phyloP scores from a whole-genome alignment of 2,888 invertebrate species.

The Diarsia dahlii region DNA sequence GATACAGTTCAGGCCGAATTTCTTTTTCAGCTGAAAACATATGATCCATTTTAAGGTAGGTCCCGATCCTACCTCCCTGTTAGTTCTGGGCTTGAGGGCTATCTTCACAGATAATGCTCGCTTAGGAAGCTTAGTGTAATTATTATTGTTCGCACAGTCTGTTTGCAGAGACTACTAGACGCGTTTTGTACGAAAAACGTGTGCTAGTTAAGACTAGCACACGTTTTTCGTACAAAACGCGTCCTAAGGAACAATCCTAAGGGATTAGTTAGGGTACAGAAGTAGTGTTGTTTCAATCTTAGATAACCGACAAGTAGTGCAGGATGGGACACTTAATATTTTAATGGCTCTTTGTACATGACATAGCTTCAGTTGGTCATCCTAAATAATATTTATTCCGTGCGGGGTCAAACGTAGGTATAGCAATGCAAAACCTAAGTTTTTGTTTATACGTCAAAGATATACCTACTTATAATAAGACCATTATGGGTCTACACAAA shows the following conservation, averaged over 20 bases:
- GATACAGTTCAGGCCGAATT: neutral
- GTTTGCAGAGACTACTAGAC: neutral
- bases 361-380: too few relatives aligned
- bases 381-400: too few relatives aligned
- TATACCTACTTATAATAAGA: neutral
- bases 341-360: neutral
- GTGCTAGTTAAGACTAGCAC: too few relatives aligned
- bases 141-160: conserved; percentile 34
- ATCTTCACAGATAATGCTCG: conserved; percentile 49
- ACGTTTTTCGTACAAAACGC: too few relatives aligned
- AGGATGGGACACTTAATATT: neutral
- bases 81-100: conserved; percentile 41
- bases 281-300: neutral
- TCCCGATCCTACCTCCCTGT: conserved; percentile 27
- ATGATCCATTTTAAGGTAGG: neutral
- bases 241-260: too few relatives aligned
- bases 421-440: too few relatives aligned
- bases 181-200: neutral
- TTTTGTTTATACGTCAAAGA: too few relatives aligned
- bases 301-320: neutral
- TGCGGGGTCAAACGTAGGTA: too few relatives aligned
- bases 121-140: conserved; percentile 42
- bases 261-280: too few relatives aligned
- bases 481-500: neutral
- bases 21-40: neutral